phyloP scores from a whole-genome alignment of 2,113 vertebrate species.

The Tyrannus savana region DNA sequence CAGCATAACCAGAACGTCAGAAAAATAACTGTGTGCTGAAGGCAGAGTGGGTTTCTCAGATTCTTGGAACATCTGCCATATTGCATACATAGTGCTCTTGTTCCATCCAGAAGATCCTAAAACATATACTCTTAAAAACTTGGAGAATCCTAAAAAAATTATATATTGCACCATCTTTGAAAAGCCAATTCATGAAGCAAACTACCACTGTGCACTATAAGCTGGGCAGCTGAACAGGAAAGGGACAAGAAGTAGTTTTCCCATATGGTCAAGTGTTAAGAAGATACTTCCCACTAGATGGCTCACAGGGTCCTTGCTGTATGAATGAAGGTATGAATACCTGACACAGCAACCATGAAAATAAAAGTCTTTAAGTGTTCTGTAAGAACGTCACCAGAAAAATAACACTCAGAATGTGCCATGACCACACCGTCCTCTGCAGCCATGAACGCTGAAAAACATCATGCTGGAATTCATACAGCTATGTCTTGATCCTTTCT shows the following conservation, averaged over 20 bases:
- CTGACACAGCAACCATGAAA: background rate
- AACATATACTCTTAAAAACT: background rate
- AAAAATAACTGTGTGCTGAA: background rate
- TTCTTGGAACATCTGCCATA: background rate
- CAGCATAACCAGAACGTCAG: background rate
- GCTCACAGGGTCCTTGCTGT: slow-evolving; percentile 17
- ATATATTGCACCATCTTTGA: background rate
- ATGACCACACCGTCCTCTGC: fast-evolving
- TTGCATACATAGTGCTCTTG: background rate
- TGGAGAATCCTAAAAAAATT: background rate
- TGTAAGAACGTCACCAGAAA: fast-evolving
- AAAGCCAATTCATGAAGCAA: background rate
- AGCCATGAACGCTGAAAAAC: background rate
- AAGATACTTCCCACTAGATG: slow-evolving; percentile 48
- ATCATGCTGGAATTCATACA: background rate
- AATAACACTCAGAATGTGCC: background rate
- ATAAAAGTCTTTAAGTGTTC: background rate
- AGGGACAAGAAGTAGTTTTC: background rate
- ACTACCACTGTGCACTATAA: background rate
- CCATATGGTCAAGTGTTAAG: background rate
- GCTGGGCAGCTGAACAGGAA: background rate
- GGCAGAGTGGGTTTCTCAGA: background rate
- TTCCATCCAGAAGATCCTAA: background rate
- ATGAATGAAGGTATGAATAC: background rate
- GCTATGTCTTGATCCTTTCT: background rate